These are phyloP conservation scores for Xylota sylvarum DNA, from an alignment of 2,888 invertebrate species.

Conservation along the genomic window DNA sequence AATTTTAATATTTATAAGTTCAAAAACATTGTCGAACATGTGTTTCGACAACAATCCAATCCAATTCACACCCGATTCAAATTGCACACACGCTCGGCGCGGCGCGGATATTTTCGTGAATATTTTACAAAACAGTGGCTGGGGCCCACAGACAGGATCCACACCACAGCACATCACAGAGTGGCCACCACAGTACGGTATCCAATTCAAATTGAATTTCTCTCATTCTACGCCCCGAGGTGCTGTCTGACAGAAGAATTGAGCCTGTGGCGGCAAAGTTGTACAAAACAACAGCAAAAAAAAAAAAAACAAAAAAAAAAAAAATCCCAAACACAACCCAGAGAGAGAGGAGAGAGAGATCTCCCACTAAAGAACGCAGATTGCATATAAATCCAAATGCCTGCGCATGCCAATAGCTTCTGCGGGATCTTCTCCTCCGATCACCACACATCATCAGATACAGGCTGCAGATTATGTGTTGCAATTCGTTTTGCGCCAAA, in stretches of 20 bases:
- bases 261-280: conserved; percentile 65
- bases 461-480: conserved; percentile 74
- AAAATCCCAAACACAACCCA: conserved; percentile 43
- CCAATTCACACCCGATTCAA: conserved; percentile 78
- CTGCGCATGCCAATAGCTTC: conserved; percentile 72
- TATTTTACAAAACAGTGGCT: conserved; percentile 66
- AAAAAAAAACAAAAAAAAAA: conserved; percentile 4
- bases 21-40: conserved; percentile 78
- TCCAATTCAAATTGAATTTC: conserved; percentile 75
- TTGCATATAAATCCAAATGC: conserved; percentile 77
- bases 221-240: conserved; percentile 34
- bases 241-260: conserved; percentile 74
- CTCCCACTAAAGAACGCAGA: conserved; percentile 75
- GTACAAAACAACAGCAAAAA: conserved; percentile 8
- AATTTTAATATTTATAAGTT: conserved; percentile 78
- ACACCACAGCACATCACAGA: too few species aligned
- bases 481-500: conserved; percentile 77
- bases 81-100: conserved; percentile 69
- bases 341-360: conserved; percentile 60
- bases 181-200: conserved; percentile 6
- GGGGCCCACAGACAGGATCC: conserved; percentile 23
- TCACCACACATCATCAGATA: conserved; percentile 72
- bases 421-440: conserved; percentile 54
- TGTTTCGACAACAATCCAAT: conserved; percentile 78
- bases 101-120: conserved; percentile 67